Evolutionary conservation across 2,888 invertebrate species (phyloP).

Genomic region (Drosophila siamana): DNA sequence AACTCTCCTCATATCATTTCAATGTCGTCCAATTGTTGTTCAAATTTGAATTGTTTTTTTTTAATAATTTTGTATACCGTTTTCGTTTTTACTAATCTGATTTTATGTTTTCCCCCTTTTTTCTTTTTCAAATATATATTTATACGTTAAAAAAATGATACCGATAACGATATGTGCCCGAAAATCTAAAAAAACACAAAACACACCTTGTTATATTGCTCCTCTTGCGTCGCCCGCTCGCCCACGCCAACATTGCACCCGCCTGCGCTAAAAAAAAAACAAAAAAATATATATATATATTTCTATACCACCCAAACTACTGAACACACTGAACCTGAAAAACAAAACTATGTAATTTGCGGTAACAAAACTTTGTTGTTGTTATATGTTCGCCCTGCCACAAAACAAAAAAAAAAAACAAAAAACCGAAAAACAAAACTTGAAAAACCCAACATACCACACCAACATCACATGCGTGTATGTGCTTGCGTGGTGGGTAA

Average conservation of each 20-base stretch:
- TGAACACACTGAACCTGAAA: slow-evolving; percentile 38
- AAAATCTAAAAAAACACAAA: slow-evolving; percentile 31
- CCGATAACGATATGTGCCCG: slow-evolving; percentile 82
- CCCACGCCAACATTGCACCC: slow-evolving; percentile 66
- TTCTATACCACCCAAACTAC: slow-evolving; percentile 45
- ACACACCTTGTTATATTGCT: slow-evolving; percentile 21
- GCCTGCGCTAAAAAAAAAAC: slow-evolving; percentile 61
- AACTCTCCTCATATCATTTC: slow-evolving; percentile 39
- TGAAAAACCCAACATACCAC: slow-evolving; percentile 27
- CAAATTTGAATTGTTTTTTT: slow-evolving; percentile 36
- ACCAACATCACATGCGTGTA: slow-evolving; percentile 27
- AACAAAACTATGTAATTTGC: slow-evolving; percentile 56
- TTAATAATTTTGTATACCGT: slow-evolving; percentile 64
- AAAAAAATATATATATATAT: slow-evolving; percentile 13
- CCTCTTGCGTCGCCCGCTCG: slow-evolving; percentile 67
- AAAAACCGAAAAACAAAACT: slow-evolving; percentile 16
- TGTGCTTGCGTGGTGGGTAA: slow-evolving; percentile 25
- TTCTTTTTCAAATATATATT: slow-evolving; percentile 60
- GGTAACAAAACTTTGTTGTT: slow-evolving; percentile 76
- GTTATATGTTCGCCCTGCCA: slow-evolving; percentile 71
- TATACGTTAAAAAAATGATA: slow-evolving; percentile 84
- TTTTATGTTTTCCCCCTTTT: slow-evolving; percentile 69
- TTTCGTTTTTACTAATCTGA: slow-evolving; percentile 76
- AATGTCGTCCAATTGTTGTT: slow-evolving; percentile 32
- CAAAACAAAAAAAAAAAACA: slow-evolving; percentile 39